These are phyloP conservation scores for Cantharis rufa DNA, from an alignment of 2,888 invertebrate genomes.

Conservation along the genomic window DNA sequence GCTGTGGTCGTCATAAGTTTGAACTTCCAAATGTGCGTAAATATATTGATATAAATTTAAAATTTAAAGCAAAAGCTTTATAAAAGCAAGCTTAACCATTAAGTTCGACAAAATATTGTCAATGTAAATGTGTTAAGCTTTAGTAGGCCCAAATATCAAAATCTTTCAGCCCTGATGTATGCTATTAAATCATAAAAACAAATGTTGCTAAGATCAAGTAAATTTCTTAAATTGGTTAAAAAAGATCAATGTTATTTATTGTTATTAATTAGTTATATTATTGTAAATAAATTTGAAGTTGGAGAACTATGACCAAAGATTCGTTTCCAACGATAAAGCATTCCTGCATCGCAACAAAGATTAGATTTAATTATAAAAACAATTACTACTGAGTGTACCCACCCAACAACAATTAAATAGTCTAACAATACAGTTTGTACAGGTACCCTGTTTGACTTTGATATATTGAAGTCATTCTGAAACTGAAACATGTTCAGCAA, in stretches of 20 bases:
- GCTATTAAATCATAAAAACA: not conserved
- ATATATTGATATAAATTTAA: conserved; percentile 7
- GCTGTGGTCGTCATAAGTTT: conserved; percentile 6
- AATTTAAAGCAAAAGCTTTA: not conserved
- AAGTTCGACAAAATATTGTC: not conserved
- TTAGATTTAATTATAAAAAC: not conserved
- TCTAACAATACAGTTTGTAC: not conserved
- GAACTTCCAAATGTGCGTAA: conserved; percentile 6
- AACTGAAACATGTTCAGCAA: not conserved
- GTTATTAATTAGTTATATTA: no score
- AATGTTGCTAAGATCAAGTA: not conserved
- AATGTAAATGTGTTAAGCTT: not conserved
- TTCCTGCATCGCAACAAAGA: not conserved
- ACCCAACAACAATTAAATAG: not conserved
- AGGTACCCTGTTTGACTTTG: not conserved
- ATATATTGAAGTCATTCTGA: not conserved
- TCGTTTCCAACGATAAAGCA: not conserved
- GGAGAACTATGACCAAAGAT: not conserved
- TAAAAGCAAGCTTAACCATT: not conserved
- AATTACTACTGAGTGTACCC: not conserved
- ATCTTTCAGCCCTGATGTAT: not conserved
- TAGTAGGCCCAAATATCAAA: not conserved
- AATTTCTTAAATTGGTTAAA: not conserved
- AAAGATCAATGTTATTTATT: not conserved
- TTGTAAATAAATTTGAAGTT: not conserved